Percentiles rank a stretch among this genome's conserved stretches.
These are phyloP conservation scores for Spinus pinus DNA, from an alignment of 2,797 vertebrate genomes.

Conservation along the genomic window DNA sequence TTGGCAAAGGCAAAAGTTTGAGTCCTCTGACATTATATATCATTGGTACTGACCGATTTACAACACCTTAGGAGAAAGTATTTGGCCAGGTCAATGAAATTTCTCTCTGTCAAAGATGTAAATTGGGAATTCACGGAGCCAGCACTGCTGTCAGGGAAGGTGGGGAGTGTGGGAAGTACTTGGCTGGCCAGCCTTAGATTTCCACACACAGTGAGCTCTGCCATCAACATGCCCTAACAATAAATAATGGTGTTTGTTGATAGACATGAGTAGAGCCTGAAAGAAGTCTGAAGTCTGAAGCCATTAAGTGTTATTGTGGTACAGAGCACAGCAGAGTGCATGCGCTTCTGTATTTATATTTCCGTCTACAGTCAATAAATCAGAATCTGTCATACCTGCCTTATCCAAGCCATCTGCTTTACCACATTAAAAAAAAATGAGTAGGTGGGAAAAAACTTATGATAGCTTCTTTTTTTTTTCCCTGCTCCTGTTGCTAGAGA, in stretches of 20 bases:
- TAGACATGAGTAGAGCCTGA: background rate
- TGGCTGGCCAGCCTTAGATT: background rate
- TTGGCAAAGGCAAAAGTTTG: constrained; percentile 14
- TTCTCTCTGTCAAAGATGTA: background rate
- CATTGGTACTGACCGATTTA: background rate
- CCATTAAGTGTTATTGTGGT: background rate
- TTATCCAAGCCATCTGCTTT: constrained; percentile 60
- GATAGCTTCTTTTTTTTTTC: background rate
- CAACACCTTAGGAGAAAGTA: background rate
- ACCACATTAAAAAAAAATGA: constrained; percentile 27
- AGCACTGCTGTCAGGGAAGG: background rate
- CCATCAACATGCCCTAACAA: background rate
- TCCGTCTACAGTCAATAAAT: constrained; percentile 40
- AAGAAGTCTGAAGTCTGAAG: constrained; percentile 39
- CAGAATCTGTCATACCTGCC: constrained; percentile 59
- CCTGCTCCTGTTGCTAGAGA: constrained; percentile 64
- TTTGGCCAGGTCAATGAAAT: background rate
- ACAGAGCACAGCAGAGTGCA: constrained; percentile 8
- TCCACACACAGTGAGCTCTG: background rate
- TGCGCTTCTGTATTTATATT: constrained; percentile 56
- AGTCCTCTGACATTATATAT: background rate
- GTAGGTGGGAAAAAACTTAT: constrained; percentile 44
- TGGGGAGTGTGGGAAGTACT: fast-evolving
- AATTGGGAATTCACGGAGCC: background rate
- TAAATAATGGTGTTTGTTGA: constrained; percentile 12